These are phyloP conservation scores for Thymelicus lineola DNA, from an alignment of 2,888 invertebrate species.

Conservation along the genomic window DNA sequence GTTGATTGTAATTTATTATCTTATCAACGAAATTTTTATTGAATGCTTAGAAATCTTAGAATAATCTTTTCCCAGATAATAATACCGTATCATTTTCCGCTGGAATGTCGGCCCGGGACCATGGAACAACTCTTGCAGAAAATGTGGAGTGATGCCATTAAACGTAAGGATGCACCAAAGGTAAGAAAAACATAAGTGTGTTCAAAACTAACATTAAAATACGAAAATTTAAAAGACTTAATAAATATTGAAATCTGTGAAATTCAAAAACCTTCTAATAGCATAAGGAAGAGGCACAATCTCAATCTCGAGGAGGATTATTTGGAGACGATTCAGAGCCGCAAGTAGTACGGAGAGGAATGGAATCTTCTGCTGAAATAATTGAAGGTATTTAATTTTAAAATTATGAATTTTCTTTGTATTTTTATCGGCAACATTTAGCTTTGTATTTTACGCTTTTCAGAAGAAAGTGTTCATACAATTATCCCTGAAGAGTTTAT, in stretches of 20 bases:
- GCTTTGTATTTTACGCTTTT: slow-evolving; percentile 31
- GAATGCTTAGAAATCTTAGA: too few relatives aligned
- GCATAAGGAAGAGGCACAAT: background rate
- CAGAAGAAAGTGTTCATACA: slow-evolving; percentile 49
- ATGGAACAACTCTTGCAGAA: slow-evolving; percentile 54
- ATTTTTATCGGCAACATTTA: too few relatives aligned
- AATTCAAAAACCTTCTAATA: too few relatives aligned
- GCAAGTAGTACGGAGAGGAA: slow-evolving; percentile 4
- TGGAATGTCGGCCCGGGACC: slow-evolving; percentile 49
- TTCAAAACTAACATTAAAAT: too few relatives aligned
- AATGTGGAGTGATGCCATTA: slow-evolving; percentile 54
- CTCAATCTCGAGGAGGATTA: background rate
- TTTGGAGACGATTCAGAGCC: slow-evolving; percentile 3
- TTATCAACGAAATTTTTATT: too few relatives aligned
- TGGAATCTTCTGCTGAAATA: background rate
- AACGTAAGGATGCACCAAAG: slow-evolving; percentile 41
- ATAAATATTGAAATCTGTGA: too few relatives aligned
- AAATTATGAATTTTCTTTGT: too few relatives aligned
- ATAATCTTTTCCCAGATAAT: slow-evolving; percentile 54
- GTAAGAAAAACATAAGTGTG: slow-evolving; percentile 13
- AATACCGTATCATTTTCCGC: slow-evolving; percentile 56
- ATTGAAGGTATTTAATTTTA: background rate
- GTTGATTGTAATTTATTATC: too few relatives aligned
- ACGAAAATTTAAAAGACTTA: too few relatives aligned
- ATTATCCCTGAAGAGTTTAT: slow-evolving; percentile 48